Evolutionary conservation across 2,888 invertebrate genomes (phyloP).

Genomic region (Amiota minor): DNA sequence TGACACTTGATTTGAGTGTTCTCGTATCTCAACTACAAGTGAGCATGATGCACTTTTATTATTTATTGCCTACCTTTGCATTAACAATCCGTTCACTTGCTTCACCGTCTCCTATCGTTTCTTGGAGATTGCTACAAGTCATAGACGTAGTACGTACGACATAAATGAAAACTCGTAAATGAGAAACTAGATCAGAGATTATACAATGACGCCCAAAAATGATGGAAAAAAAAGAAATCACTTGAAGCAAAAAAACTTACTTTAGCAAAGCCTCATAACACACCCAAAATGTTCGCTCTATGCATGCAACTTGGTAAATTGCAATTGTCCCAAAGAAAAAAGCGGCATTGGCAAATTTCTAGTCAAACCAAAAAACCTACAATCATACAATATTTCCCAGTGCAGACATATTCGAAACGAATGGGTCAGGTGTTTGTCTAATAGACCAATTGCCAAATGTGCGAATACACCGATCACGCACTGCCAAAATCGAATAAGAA

Average conservation of each 20-base stretch:
- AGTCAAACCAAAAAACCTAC: too few species aligned
- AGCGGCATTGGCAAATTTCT: constrained; percentile 32
- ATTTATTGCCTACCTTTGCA: constrained; percentile 24
- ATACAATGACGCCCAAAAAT: constrained; percentile 45
- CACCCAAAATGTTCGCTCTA: constrained; percentile 10
- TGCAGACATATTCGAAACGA: too few species aligned
- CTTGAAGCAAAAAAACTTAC: background rate
- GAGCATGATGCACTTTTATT: constrained; percentile 41
- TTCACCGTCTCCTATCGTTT: too few species aligned
- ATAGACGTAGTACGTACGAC: too few species aligned
- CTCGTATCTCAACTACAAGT: background rate
- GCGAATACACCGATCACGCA: too few species aligned
- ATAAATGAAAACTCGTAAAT: constrained; percentile 39
- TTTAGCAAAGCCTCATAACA: constrained; percentile 10
- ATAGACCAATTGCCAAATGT: too few species aligned
- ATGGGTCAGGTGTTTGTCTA: too few species aligned
- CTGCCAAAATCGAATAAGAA: background rate
- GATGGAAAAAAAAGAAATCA: too few species aligned
- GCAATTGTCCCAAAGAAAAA: constrained; percentile 35
- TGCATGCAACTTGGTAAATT: constrained; percentile 34
- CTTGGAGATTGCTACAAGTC: background rate
- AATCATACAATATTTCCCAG: too few species aligned
- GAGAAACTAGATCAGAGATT: constrained; percentile 43
- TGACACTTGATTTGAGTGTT: too few species aligned
- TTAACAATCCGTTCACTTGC: too few species aligned